Evolutionary conservation across 2,797 vertebrate species (phyloP).

Genomic region (Epinephelus malabaricus): DNA sequence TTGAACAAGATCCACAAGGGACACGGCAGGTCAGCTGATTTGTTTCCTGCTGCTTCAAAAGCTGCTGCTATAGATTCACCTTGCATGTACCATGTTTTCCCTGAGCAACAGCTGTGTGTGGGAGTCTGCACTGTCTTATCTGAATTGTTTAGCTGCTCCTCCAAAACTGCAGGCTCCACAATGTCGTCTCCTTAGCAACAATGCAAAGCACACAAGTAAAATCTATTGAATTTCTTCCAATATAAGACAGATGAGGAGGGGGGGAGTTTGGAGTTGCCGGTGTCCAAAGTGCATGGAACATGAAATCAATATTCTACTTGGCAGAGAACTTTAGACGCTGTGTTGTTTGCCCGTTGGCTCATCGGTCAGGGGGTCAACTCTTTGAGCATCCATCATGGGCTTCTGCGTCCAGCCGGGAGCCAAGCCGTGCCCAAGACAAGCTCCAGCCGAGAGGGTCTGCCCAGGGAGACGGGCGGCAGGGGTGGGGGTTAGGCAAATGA

Average conservation of each 20-base stretch:
- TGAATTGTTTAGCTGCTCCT: conserved; percentile 70
- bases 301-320: conserved; percentile 86
- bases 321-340: conserved; percentile 82
- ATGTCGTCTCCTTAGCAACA: conserved; percentile 83
- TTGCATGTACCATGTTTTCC: conserved; percentile 59
- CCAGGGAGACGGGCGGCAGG: conserved; percentile 30
- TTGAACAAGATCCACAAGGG: conserved; percentile 52
- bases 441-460: conserved; percentile 64
- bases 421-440: conserved; percentile 65
- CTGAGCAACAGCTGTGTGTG: conserved; percentile 75
- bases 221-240: conserved; percentile 79
- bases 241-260: conserved; percentile 51
- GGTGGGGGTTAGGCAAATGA: conserved; percentile 66
- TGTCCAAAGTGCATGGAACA: conserved; percentile 78
- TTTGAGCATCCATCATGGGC: conserved; percentile 83
- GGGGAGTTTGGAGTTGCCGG: conserved; percentile 38
- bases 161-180: conserved; percentile 55
- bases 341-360: conserved; percentile 81
- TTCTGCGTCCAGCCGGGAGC: conserved; percentile 69
- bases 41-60: conserved; percentile 51
- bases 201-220: conserved; percentile 72
- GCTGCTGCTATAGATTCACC: conserved; percentile 60
- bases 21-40: conserved; percentile 66
- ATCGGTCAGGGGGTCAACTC: conserved; percentile 78
- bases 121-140: conserved; percentile 67